These are phyloP conservation scores for Lepeophtheirus salmonis DNA, from an alignment of 1,140 invertebrate species.

Conservation along the genomic window DNA sequence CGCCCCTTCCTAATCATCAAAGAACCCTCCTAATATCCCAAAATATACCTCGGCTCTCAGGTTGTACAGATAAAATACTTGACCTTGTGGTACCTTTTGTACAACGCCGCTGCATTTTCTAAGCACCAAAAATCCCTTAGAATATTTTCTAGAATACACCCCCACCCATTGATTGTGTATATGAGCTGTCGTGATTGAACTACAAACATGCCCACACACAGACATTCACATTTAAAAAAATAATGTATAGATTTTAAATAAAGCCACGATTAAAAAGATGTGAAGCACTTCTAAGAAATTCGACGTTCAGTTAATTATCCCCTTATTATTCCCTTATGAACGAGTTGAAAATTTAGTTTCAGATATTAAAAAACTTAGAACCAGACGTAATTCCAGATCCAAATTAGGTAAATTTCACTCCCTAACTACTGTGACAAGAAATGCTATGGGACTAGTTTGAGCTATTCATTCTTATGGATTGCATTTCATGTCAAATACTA, in stretches of 20 bases:
- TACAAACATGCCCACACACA: constrained; percentile 90
- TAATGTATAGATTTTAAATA: constrained; percentile 94
- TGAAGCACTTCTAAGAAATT: constrained; percentile 47
- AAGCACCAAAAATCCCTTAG: too few species aligned
- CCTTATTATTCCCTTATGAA: constrained; percentile 37
- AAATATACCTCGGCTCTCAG: too few species aligned
- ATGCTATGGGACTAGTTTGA: constrained; percentile 87
- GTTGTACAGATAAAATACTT: too few species aligned
- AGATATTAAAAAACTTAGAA: constrained; percentile 68
- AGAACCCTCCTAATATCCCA: too few species aligned
- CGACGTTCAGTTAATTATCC: constrained; percentile 35
- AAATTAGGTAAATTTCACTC: constrained; percentile 84
- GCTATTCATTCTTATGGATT: constrained; percentile 81
- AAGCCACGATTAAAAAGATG: constrained; percentile 83
- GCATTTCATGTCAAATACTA: constrained; percentile 73
- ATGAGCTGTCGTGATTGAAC: constrained; percentile 90
- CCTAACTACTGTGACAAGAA: constrained; percentile 82
- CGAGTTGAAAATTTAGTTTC: constrained; percentile 85
- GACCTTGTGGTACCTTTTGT: too few species aligned
- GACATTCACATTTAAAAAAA: constrained; percentile 86
- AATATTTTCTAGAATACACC: too few species aligned
- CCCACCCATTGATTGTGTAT: too few species aligned
- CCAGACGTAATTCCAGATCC: constrained; percentile 53
- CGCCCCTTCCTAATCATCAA: too few species aligned
- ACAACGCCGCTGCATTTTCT: too few species aligned